Conservation (phyloP, 2,113 vertebrate genomes). For the Sciurus niger region DNA sequence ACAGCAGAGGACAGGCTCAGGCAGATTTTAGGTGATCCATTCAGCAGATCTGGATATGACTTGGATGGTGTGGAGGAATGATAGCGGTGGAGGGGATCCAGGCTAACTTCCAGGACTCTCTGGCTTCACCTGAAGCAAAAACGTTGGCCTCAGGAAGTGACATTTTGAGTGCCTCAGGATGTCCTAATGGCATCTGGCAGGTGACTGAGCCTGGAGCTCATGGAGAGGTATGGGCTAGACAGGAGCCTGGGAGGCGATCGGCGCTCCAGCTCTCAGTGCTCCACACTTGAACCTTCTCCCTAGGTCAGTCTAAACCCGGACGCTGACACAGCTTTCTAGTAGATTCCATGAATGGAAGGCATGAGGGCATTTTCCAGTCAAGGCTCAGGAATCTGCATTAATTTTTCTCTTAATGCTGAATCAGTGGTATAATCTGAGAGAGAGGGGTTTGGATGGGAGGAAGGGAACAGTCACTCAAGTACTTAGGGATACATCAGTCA, state of each 20-base stretch:
- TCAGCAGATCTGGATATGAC: not conserved
- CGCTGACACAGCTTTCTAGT: not conserved
- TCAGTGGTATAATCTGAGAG: not conserved
- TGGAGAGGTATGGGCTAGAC: not conserved
- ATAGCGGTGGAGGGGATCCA: not conserved
- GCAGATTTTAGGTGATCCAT: fast-evolving
- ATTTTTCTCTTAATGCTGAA: not conserved
- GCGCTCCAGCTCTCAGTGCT: not conserved
- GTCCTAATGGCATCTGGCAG: too few relatives aligned
- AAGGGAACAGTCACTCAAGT: not conserved
- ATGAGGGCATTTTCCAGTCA: not conserved
- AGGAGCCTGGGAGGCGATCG: not conserved
- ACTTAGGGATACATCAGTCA: not conserved
- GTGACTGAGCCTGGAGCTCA: not conserved
- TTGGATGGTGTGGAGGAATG: not conserved
- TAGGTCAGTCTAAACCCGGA: not conserved
- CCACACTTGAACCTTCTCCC: not conserved
- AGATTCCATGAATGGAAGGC: not conserved
- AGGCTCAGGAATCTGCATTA: not conserved
- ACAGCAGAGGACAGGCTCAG: not conserved
- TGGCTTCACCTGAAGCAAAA: not conserved
- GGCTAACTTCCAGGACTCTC: not conserved
- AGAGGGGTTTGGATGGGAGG: not conserved
- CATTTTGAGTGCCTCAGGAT: not conserved
- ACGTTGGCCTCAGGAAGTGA: not conserved